These are phyloP conservation scores for Cephalophus harveyi DNA, from an alignment of 2,113 vertebrate genomes.

Conservation along the genomic window DNA sequence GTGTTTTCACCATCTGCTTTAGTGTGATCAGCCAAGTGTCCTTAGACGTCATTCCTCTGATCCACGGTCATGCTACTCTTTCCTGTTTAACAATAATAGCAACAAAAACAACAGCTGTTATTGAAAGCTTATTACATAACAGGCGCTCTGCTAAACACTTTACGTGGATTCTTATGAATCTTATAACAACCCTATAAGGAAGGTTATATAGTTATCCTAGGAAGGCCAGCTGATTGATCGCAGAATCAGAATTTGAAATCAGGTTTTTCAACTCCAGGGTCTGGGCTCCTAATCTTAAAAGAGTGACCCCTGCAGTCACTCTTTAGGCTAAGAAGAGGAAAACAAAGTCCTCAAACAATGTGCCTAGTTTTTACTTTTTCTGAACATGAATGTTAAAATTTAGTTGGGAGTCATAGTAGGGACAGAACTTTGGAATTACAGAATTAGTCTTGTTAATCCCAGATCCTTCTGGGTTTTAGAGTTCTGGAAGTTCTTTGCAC, in stretches of 20 bases:
- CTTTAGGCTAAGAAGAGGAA: neutral
- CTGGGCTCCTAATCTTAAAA: neutral
- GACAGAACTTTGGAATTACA: neutral
- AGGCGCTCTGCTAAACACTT: neutral
- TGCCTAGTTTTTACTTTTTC: neutral
- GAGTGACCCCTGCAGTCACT: neutral
- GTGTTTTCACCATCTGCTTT: neutral
- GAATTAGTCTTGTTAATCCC: neutral
- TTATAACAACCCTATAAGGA: neutral
- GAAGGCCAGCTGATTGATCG: neutral
- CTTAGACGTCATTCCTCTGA: neutral
- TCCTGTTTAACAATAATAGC: neutral
- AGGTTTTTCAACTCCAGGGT: neutral
- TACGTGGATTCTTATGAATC: neutral
- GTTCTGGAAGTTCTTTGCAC: neutral
- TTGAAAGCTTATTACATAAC: neutral
- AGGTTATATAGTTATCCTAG: neutral
- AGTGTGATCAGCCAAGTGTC: neutral
- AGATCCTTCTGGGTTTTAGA: neutral
- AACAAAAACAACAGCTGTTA: neutral
- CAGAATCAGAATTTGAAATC: conserved; percentile 25
- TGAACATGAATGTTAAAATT: neutral
- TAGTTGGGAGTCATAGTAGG: neutral
- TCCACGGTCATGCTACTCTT: neutral
- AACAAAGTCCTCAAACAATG: neutral